phyloP scores from a whole-genome alignment of 2,113 vertebrate species.

The Grammomys surdaster region DNA sequence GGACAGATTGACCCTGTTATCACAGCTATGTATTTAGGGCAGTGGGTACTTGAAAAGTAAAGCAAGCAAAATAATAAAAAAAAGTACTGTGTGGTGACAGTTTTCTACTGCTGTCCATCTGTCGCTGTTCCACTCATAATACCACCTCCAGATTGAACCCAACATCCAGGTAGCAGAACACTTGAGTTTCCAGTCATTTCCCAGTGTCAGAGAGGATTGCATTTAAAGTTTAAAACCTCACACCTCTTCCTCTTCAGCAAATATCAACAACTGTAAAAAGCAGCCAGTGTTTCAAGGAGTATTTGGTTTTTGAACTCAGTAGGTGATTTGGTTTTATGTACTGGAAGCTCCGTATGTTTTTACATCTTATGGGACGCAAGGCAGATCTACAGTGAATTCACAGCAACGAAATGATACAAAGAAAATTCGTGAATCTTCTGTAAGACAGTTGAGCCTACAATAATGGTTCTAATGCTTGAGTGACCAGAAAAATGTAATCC shows the following conservation, averaged over 20 bases:
- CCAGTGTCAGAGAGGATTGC: background rate
- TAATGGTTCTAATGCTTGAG: background rate
- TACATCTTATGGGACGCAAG: background rate
- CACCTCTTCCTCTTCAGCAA: background rate
- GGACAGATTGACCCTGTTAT: background rate
- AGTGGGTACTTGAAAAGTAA: background rate
- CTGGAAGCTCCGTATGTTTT: background rate
- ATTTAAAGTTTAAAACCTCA: constrained; percentile 26
- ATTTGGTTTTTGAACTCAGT: background rate
- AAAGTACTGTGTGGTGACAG: background rate
- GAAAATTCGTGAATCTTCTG: background rate
- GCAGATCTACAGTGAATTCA: background rate
- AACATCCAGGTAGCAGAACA: background rate
- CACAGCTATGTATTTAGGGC: background rate
- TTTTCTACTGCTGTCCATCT: background rate
- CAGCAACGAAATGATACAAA: background rate
- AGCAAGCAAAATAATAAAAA: background rate
- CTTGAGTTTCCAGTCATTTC: background rate
- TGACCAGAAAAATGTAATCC: constrained; percentile 22
- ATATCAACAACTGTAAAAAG: background rate
- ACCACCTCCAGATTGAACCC: background rate
- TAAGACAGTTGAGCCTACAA: background rate
- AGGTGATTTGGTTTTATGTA: background rate
- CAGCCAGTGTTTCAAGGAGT: background rate
- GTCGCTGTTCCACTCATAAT: background rate